Evolutionary conservation across 2,113 vertebrate species (phyloP).

Genomic region (Puma concolor): DNA sequence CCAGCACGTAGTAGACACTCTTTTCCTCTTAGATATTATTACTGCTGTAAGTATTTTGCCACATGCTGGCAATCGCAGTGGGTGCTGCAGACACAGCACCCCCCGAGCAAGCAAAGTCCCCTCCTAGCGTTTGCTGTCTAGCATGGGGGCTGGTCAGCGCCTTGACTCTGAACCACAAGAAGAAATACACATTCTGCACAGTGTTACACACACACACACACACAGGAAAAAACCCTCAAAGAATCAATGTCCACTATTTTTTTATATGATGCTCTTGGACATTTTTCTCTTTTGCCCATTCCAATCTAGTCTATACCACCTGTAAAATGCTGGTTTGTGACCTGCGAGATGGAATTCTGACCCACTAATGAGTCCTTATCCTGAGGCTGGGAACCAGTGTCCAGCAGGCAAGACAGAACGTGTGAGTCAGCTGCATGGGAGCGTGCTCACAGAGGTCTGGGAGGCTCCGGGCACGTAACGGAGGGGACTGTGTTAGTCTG

Average conservation of each 20-base stretch:
- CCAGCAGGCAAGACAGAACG: neutral
- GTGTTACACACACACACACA: neutral
- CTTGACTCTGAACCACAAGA: neutral
- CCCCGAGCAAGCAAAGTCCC: neutral
- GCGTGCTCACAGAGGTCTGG: neutral
- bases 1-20: neutral
- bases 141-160: neutral
- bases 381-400: neutral
- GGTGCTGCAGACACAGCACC: neutral
- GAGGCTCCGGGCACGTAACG: fast-evolving
- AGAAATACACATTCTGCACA: neutral
- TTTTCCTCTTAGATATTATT: neutral
- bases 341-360: neutral
- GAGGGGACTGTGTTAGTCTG: neutral
- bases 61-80: neutral
- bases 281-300: neutral
- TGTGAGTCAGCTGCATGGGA: neutral
- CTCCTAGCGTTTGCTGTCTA: neutral
- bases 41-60: neutral
- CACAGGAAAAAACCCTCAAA: neutral
- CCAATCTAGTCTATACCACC: neutral
- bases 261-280: neutral
- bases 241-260: neutral
- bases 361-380: neutral
- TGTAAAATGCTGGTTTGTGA: neutral